Conservation (phyloP, 1,140 invertebrate species). For the Lordiphosa mommai region DNA sequence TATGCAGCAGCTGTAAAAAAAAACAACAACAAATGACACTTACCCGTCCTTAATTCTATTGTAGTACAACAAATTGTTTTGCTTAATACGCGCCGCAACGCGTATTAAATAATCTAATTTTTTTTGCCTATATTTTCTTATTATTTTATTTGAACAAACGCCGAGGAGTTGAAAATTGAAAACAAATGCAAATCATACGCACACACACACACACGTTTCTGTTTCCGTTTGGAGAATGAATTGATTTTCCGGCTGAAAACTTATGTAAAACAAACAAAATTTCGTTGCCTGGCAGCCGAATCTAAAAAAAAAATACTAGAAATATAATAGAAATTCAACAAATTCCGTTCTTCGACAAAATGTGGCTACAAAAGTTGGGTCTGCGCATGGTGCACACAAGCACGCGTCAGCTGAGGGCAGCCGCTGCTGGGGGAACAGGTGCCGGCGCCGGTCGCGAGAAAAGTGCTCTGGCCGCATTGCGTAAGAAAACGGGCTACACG, state of each 20-base stretch:
- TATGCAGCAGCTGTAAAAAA: no score
- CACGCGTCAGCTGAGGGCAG: conserved; percentile 79
- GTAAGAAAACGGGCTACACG: conserved; percentile 97
- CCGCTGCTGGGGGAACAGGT: conserved; percentile 54
- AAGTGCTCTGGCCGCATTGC: conserved; percentile 87
- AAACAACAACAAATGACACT: conserved; percentile 6
- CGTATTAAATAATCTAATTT: conserved; percentile 13
- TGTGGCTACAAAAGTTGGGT: conserved; percentile 53
- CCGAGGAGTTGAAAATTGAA: conserved; percentile 26
- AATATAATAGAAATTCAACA: neutral
- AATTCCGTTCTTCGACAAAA: conserved; percentile 7
- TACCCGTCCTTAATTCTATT: conserved; percentile 17
- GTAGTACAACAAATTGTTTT: conserved; percentile 12
- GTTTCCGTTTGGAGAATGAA: conserved; percentile 29
- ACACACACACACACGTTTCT: neutral
- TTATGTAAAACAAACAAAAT: conserved; percentile 29
- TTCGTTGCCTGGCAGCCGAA: conserved; percentile 43
- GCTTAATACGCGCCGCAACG: conserved; percentile 31
- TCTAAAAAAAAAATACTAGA: conserved; percentile 28
- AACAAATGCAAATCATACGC: conserved; percentile 40
- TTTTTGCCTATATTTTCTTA: neutral
- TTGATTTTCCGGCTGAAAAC: conserved; percentile 42
- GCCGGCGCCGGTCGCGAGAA: conserved; percentile 80
- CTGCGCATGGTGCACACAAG: conserved; percentile 72
- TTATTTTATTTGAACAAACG: conserved; percentile 11